Evolutionary conservation across 64 coral and sea anemone genomes (phyloP), one percentile per base, ranked within the genome.

Genomic region (Pocillopora damicornis): DNA sequence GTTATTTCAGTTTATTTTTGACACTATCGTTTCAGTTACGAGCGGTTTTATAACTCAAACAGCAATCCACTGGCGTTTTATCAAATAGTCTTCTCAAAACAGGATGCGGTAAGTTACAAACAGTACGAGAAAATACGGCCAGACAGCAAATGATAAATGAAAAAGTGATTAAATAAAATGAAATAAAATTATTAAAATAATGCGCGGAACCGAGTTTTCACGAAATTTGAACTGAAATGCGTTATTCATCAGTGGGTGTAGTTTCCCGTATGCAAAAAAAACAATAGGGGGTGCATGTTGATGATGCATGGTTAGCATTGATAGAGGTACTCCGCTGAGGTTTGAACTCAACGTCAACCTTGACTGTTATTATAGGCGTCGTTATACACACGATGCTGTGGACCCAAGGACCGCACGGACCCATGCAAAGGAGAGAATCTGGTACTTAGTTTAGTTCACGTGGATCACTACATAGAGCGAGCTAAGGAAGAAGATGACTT

Each of bases 371-470:
- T 73, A 23, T 60, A 96, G 94, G 94, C 94, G 23, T 96, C 65
- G 74, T 67, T 93, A 15, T 90, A 86, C 74, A 79, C 88, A 15
- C 80, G 90, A 56, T 71, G 77, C 17, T 96, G 94, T 73, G 94
- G 94, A 17, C 91, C 94, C 34, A 88, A 87, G 81, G 94, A 96
- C 83, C 75, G 88, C 37, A 93, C 63, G 14, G 91, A 96, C 74
- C 94, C 94, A 57, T 96, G 91, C 37, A 63, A 86, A 68, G 91
- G 91, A 63, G 94, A 86, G 64, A 96, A 93, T 57, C 91, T 96
- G 73, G 76, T 17, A 57, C 81, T 93, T 17, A 93, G 91, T 87
- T 65, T 96, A 10, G 88, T 97, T 13, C 91, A 93, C 63, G 82
- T 90, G 87, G 90, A 97, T 76, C 88, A 93, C 60, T 86, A 88